A percentile compares a stretch with the other conserved stretches of the same genome.
phyloP scores from a whole-genome alignment of 1,140 invertebrate genomes.

The Formica selysi region DNA sequence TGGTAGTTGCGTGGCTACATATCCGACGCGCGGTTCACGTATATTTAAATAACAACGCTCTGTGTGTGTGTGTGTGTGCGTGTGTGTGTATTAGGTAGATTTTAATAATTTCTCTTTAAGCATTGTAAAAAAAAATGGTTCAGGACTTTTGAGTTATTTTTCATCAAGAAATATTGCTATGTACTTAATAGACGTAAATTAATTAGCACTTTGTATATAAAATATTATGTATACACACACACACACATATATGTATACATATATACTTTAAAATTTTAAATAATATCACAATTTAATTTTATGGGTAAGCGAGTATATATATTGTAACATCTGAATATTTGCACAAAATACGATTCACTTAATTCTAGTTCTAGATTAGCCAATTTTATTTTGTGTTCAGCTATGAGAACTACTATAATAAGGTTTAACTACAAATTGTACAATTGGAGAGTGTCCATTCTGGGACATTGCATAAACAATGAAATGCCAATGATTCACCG shows the following conservation, averaged over 20 bases:
- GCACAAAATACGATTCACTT: constrained; percentile 55
- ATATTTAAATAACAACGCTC: no score
- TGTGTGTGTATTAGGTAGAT: no score
- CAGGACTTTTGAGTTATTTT: no score
- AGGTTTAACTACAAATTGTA: constrained; percentile 72
- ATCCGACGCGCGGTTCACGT: no score
- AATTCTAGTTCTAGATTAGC: constrained; percentile 54
- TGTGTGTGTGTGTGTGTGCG: no score
- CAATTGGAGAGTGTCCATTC: constrained; percentile 74
- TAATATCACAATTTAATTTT: not conserved
- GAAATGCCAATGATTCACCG: constrained; percentile 73
- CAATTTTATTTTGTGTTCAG: constrained; percentile 56
- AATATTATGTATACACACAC: not conserved
- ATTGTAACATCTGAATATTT: constrained; percentile 51
- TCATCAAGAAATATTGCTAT: no score
- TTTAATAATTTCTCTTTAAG: no score
- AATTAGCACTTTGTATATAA: not conserved
- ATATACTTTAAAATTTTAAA: constrained; percentile 6
- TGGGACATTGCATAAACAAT: constrained; percentile 77
- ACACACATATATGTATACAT: not conserved
- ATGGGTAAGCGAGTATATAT: constrained; percentile 10
- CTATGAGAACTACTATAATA: constrained; percentile 53
- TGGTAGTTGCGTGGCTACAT: no score
- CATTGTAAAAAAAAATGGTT: no score
- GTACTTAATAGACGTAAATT: no score